These are phyloP conservation scores for Aldabrachelys gigantea DNA, from an alignment of 2,113 vertebrate genomes.

Conservation along the genomic window DNA sequence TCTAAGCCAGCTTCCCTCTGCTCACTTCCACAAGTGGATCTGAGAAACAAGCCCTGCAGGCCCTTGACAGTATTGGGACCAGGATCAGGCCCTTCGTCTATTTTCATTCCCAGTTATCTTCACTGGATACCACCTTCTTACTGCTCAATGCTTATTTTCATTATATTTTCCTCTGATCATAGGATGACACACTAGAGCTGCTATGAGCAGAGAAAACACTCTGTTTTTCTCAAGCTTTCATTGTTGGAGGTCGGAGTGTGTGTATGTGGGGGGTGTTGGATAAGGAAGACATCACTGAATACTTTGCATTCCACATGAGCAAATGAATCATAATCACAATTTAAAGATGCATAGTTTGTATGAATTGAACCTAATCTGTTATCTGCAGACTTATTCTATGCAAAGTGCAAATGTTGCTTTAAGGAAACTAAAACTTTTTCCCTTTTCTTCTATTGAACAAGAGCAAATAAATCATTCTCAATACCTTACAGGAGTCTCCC, in stretches of 20 bases:
- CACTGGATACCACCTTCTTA: neutral
- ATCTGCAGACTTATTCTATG: neutral
- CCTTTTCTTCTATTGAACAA: conserved; percentile 37
- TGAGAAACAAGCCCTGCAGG: neutral
- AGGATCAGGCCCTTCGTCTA: neutral
- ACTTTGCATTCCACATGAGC: neutral
- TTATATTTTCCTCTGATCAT: neutral
- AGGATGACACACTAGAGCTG: neutral
- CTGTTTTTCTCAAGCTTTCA: neutral
- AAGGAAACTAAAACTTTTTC: conserved; percentile 38
- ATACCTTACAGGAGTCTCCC: conserved; percentile 34
- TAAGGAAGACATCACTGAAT: conserved; percentile 11
- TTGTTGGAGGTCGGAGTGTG: neutral
- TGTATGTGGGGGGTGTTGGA: neutral
- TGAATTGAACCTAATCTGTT: neutral
- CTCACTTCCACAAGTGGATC: neutral
- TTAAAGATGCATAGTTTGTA: conserved; percentile 27
- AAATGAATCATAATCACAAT: conserved; percentile 55
- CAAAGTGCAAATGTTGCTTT: conserved; percentile 27
- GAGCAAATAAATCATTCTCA: conserved; percentile 59
- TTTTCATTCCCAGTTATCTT: neutral
- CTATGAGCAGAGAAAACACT: neutral
- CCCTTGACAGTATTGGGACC: accelerated
- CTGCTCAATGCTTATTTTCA: neutral
- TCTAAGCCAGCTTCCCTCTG: neutral